Evolutionary conservation across 2,888 invertebrate genomes (phyloP).

Genomic region (Lepidochrysops patricia): DNA sequence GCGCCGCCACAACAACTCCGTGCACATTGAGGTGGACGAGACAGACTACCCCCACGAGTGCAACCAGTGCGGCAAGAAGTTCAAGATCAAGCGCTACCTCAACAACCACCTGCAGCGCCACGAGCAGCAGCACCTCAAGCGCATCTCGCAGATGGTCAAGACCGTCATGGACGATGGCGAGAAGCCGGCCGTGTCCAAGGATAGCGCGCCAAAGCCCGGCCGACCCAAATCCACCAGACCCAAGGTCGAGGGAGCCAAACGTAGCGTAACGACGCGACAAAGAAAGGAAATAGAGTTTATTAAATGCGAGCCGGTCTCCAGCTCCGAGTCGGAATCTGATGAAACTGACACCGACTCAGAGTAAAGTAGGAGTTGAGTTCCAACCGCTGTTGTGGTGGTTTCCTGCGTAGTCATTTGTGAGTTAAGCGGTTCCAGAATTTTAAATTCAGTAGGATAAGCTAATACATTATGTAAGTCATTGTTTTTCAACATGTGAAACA

Average conservation of each 20-base stretch:
- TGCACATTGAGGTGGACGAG: slow-evolving; percentile 56
- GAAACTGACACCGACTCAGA: slow-evolving; percentile 21
- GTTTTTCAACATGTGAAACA: neutral
- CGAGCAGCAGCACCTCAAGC: slow-evolving; percentile 59
- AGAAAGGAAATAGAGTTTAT: slow-evolving; percentile 60
- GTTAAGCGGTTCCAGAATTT: slow-evolving; percentile 3
- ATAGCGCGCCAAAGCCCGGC: slow-evolving; percentile 36
- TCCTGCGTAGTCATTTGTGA: neutral
- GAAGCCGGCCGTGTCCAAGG: slow-evolving; percentile 28
- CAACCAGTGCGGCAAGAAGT: slow-evolving; percentile 60
- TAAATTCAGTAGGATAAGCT: neutral
- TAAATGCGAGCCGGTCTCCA: slow-evolving; percentile 61
- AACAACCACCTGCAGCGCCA: slow-evolving; percentile 62
- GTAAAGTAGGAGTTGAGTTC: slow-evolving; percentile 6
- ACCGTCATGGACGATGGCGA: slow-evolving; percentile 54
- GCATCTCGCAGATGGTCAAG: slow-evolving; percentile 61
- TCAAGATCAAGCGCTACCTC: slow-evolving; percentile 57
- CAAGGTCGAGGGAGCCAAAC: neutral
- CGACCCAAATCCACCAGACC: slow-evolving; percentile 21
- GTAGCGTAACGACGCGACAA: slow-evolving; percentile 14
- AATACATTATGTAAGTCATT: neutral
- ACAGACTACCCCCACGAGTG: slow-evolving; percentile 55
- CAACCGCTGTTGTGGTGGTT: neutral
- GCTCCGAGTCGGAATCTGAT: slow-evolving; percentile 43
- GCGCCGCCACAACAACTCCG: slow-evolving; percentile 51